phyloP scores from a whole-genome alignment of 2,113 vertebrate species.

The Falco punctatus region DNA sequence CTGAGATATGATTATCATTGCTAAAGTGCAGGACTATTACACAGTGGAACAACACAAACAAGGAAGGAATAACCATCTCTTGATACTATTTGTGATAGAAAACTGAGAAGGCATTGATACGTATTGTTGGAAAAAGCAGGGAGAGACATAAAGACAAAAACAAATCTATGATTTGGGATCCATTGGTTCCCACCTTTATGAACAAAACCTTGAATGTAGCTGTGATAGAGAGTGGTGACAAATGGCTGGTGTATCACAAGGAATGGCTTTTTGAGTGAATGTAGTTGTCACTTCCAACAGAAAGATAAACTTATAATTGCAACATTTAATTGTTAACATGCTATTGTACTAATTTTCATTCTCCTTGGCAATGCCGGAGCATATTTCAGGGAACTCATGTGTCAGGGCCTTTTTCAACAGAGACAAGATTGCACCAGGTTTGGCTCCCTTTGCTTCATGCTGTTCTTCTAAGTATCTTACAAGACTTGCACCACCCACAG shows the following conservation, averaged over 20 bases:
- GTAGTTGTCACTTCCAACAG: not conserved
- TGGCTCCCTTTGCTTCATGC: not conserved
- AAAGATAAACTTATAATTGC: not conserved
- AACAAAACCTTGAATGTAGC: fast-evolving
- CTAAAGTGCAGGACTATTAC: not conserved
- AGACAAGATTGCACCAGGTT: not conserved
- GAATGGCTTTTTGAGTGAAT: not conserved
- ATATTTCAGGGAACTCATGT: not conserved
- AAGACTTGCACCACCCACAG: not conserved
- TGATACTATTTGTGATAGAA: not conserved
- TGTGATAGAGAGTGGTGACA: not conserved
- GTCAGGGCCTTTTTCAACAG: not conserved
- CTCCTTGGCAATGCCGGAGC: not conserved
- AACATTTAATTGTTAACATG: not conserved
- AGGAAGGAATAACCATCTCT: not conserved
- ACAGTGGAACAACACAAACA: not conserved
- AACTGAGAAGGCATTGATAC: not conserved
- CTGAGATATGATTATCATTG: not conserved
- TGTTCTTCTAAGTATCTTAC: not conserved
- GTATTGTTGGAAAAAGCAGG: not conserved
- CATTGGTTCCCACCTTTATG: not conserved
- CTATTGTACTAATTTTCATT: not conserved
- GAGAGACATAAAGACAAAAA: not conserved
- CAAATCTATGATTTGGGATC: not conserved
- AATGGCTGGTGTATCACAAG: not conserved